Evolutionary conservation across 2,888 invertebrate species (phyloP).

Genomic region (Timandra comae): DNA sequence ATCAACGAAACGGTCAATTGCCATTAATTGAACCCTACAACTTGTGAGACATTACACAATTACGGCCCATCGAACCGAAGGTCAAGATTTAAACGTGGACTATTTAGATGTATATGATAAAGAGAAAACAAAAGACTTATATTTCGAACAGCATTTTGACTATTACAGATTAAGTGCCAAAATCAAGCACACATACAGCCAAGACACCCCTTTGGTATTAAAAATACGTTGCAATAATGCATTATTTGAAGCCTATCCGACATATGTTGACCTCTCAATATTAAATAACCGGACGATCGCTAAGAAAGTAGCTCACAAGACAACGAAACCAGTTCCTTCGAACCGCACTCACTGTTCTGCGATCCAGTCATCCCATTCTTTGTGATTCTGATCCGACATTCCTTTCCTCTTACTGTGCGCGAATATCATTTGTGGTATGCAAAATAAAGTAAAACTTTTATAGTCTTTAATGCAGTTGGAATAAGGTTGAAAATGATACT

Average conservation of each 20-base stretch:
- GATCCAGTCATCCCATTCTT: slow-evolving; percentile 16
- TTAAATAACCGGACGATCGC: too few relatives aligned
- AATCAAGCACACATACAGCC: too few relatives aligned
- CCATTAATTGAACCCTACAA: slow-evolving; percentile 14
- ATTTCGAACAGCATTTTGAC: too few relatives aligned
- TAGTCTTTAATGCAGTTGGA: background rate
- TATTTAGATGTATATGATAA: too few relatives aligned
- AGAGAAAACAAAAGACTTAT: too few relatives aligned
- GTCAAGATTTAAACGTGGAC: too few relatives aligned
- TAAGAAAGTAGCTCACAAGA: slow-evolving; percentile 8
- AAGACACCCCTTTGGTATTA: too few relatives aligned
- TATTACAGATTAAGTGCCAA: too few relatives aligned
- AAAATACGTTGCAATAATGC: too few relatives aligned
- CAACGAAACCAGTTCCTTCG: slow-evolving; percentile 18
- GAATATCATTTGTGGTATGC: slow-evolving; percentile 2
- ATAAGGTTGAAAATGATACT: slow-evolving; percentile 33
- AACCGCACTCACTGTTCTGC: slow-evolving; percentile 16
- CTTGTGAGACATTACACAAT: slow-evolving; percentile 11
- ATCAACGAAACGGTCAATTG: slow-evolving; percentile 7
- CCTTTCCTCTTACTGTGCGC: slow-evolving; percentile 21
- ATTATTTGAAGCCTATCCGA: too few relatives aligned
- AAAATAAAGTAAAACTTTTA: too few relatives aligned
- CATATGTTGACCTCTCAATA: too few relatives aligned
- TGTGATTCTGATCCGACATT: slow-evolving; percentile 19
- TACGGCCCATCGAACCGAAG: slow-evolving; percentile 1